These are phyloP conservation scores for Psophia crepitans DNA, from an alignment of 2,113 vertebrate genomes.

Conservation along the genomic window DNA sequence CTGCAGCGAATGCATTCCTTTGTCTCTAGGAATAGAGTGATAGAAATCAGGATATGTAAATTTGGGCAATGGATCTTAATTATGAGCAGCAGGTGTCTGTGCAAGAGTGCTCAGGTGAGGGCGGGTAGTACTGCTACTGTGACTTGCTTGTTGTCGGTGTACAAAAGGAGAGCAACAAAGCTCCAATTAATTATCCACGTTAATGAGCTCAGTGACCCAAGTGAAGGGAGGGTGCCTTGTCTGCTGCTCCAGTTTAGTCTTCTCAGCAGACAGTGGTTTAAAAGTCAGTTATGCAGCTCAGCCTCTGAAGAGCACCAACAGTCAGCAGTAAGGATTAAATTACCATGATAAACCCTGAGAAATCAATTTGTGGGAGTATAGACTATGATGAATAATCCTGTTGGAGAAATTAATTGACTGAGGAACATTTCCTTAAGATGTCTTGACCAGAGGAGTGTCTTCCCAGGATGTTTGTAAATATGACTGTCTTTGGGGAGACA, in stretches of 20 bases:
- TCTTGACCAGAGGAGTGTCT: neutral
- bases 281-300: neutral
- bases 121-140: constrained; percentile 17
- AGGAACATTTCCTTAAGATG: neutral
- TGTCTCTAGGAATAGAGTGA: constrained; percentile 77
- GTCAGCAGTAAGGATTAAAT: neutral
- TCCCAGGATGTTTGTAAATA: neutral
- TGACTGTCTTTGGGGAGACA: neutral
- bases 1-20: constrained; percentile 63
- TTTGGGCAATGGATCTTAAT: constrained; percentile 86
- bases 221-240: constrained; percentile 7
- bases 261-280: neutral
- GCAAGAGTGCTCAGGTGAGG: constrained; percentile 86
- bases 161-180: constrained; percentile 65
- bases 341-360: neutral
- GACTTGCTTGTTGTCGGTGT: constrained; percentile 52
- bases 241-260: neutral
- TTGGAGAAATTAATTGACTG: constrained; percentile 17
- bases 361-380: neutral
- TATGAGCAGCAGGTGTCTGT: constrained; percentile 90
- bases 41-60: constrained; percentile 86
- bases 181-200: constrained; percentile 86
- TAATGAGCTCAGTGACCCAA: constrained; percentile 76
- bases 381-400: neutral
- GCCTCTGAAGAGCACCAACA: neutral